Conservation (phyloP, 1,140 invertebrate species). For the Branchinecta lindahli region DNA sequence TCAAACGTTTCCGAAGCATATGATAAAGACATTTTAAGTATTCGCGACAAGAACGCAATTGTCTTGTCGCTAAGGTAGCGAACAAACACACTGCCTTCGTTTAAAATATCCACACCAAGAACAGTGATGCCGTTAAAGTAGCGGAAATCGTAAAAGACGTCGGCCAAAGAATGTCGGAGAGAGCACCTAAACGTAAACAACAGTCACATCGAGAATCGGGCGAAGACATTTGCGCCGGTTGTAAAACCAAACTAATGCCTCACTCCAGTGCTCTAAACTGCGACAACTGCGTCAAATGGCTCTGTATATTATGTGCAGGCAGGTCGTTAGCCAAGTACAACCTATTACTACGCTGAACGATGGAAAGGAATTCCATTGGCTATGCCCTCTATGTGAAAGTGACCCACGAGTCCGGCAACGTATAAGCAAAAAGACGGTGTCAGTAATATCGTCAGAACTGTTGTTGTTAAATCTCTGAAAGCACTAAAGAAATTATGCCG, state of each 20-base stretch:
- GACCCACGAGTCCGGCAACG: constrained; percentile 19
- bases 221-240: not conserved
- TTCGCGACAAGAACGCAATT: too few relatives aligned
- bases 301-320: not conserved
- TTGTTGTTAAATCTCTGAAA: too few relatives aligned
- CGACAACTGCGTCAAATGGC: not conserved
- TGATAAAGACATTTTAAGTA: too few relatives aligned
- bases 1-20: too few relatives aligned
- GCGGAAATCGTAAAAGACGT: too few relatives aligned
- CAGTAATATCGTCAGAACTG: too few relatives aligned
- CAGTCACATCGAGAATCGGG: not conserved
- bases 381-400: constrained; percentile 17
- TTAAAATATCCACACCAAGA: too few relatives aligned
- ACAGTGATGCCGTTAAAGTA: too few relatives aligned
- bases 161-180: not conserved
- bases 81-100: too few relatives aligned
- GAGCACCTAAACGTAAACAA: not conserved
- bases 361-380: not conserved
- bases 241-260: constrained; percentile 8
- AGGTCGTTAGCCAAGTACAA: not conserved
- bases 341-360: constrained; percentile 2
- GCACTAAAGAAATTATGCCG: too few relatives aligned
- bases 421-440: too few relatives aligned
- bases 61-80: too few relatives aligned
- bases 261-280: not conserved